These are phyloP conservation scores for Notodonta dromedarius DNA, from an alignment of 2,888 invertebrate genomes.

Conservation along the genomic window DNA sequence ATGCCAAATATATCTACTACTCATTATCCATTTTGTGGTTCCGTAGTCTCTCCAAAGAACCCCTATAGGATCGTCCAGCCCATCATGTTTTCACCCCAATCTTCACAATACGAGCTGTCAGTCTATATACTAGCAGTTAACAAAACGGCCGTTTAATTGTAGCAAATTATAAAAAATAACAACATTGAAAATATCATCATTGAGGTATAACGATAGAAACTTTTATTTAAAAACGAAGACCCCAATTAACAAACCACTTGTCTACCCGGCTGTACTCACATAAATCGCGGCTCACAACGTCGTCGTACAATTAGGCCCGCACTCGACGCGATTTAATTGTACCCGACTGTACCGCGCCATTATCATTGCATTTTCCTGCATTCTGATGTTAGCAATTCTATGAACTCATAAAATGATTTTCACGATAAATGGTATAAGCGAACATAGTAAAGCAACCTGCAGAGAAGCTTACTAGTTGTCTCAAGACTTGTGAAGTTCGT, in stretches of 20 bases:
- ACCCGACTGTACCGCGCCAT: slow-evolving; percentile 36
- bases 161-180: no score
- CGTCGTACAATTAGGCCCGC: slow-evolving; percentile 39
- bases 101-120: no score
- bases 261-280: not conserved
- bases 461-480: no score
- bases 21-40: no score
- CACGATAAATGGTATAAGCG: not conserved
- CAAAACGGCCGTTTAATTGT: no score
- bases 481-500: not conserved
- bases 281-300: slow-evolving; percentile 24
- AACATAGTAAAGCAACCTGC: no score
- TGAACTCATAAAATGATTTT: not conserved
- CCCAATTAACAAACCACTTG: slow-evolving; percentile 3
- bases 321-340: slow-evolving; percentile 41
- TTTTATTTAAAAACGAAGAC: not conserved
- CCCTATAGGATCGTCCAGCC: no score
- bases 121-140: no score
- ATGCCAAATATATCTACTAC: no score
- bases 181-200: no score
- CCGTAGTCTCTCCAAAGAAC: no score
- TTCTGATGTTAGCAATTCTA: not conserved
- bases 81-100: no score
- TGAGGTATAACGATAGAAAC: not conserved
- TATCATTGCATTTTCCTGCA: slow-evolving; percentile 2